These are phyloP conservation scores for Himalopsyche tibetana DNA, from an alignment of 2,888 invertebrate genomes.

Conservation along the genomic window DNA sequence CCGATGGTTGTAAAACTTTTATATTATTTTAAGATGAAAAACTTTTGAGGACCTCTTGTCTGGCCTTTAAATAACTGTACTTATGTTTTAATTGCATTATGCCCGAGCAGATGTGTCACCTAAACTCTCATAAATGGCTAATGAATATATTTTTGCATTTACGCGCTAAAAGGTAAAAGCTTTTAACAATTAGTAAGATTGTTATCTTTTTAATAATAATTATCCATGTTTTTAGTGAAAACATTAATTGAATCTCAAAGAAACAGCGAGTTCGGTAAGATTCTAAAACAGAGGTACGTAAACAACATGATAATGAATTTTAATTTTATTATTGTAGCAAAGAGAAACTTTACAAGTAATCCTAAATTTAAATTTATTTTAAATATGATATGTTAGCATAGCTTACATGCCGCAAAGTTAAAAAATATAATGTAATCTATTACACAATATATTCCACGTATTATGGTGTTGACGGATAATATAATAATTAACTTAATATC, in stretches of 20 bases:
- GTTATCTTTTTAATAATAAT: slow-evolving; percentile 25
- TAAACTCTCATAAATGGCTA: slow-evolving; percentile 32
- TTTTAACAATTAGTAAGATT: slow-evolving; percentile 32
- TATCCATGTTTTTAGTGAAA: slow-evolving; percentile 15
- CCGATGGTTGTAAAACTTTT: not conserved
- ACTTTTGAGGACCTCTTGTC: not conserved
- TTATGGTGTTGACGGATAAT: too few relatives aligned
- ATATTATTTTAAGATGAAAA: not conserved
- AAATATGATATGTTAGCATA: too few relatives aligned
- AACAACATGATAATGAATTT: not conserved
- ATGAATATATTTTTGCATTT: slow-evolving; percentile 38
- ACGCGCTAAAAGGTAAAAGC: slow-evolving; percentile 32
- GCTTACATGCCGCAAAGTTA: too few relatives aligned
- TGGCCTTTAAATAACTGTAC: slow-evolving; percentile 1
- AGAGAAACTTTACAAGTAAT: too few relatives aligned
- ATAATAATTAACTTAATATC: too few relatives aligned
- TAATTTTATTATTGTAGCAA: too few relatives aligned
- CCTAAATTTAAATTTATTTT: too few relatives aligned
- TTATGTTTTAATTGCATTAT: slow-evolving; percentile 28
- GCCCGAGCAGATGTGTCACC: slow-evolving; percentile 35
- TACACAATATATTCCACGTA: too few relatives aligned
- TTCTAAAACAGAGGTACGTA: not conserved
- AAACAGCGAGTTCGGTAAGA: not conserved
- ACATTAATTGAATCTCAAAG: not conserved
- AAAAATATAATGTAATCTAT: too few relatives aligned